A percentile compares a stretch with the other conserved stretches of the same genome.
These are phyloP conservation scores for Lysandra bellargus DNA, from an alignment of 2,888 invertebrate genomes.

Conservation along the genomic window DNA sequence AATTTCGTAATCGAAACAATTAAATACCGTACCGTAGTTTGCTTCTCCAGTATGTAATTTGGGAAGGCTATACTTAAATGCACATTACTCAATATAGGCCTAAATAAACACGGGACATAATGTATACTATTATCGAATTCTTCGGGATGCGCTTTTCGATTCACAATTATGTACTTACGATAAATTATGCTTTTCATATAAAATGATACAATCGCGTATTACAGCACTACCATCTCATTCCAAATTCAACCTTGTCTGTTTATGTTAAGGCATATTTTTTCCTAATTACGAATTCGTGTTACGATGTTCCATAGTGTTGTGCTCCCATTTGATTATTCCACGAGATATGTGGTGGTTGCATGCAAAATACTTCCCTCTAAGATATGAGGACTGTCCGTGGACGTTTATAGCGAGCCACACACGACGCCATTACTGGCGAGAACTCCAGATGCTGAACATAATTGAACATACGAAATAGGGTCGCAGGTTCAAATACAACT, in stretches of 20 bases:
- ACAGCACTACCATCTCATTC: constrained; percentile 30
- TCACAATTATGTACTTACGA: constrained; percentile 71
- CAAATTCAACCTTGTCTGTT: constrained; percentile 38
- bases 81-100: constrained; percentile 40
- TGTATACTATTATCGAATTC: constrained; percentile 54
- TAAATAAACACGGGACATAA: constrained; percentile 51
- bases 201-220: constrained; percentile 37
- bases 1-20: constrained; percentile 9
- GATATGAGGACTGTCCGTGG: constrained; percentile 71
- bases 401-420: constrained; percentile 72
- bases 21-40: background rate
- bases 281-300: constrained; percentile 17
- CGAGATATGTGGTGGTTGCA: constrained; percentile 73
- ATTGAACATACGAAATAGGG: background rate
- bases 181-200: constrained; percentile 67
- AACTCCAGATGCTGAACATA: background rate
- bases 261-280: constrained; percentile 36
- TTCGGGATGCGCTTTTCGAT: constrained; percentile 58
- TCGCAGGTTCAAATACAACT: background rate
- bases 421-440: constrained; percentile 52
- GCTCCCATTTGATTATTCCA: constrained; percentile 66
- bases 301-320: constrained; percentile 32
- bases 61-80: constrained; percentile 40
- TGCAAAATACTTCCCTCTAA: constrained; percentile 77
- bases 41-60: constrained; percentile 31